These are phyloP conservation scores for Hiodon alosoides DNA, from an alignment of 2,113 vertebrate genomes.

Conservation along the genomic window DNA sequence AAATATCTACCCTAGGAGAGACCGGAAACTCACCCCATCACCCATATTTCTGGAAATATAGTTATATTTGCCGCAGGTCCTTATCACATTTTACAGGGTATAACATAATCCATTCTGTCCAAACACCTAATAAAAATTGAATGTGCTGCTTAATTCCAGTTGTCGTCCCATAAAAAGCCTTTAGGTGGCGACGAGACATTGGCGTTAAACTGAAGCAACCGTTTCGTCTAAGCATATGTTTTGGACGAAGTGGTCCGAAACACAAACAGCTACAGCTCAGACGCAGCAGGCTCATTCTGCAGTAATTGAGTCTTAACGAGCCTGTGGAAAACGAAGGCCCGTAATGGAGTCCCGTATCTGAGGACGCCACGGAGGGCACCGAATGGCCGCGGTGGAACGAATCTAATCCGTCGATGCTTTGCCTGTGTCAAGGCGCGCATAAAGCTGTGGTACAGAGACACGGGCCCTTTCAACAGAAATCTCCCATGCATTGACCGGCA, in stretches of 20 bases:
- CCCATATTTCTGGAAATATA: too few species aligned
- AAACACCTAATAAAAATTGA: not conserved
- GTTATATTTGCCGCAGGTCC: not conserved
- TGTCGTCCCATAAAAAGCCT: not conserved
- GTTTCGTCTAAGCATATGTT: not conserved
- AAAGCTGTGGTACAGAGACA: not conserved
- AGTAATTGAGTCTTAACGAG: not conserved
- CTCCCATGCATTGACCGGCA: too few species aligned
- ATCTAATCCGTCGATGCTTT: not conserved
- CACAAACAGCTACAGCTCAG: not conserved
- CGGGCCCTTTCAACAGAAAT: not conserved
- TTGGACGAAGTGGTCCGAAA: not conserved
- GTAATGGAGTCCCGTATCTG: too few species aligned
- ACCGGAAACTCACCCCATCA: not conserved
- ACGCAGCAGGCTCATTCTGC: not conserved
- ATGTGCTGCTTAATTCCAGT: not conserved
- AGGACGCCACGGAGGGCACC: too few species aligned
- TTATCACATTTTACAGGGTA: not conserved
- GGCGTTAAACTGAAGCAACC: not conserved
- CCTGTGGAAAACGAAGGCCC: too few species aligned
- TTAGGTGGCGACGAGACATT: conserved; percentile 8
- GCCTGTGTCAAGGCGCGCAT: not conserved
- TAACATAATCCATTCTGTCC: not conserved
- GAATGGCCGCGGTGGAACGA: too few species aligned
- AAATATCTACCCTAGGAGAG: not conserved